These are phyloP conservation scores for Silvanus unidentatus DNA, from an alignment of 2,888 invertebrate species.

Conservation along the genomic window DNA sequence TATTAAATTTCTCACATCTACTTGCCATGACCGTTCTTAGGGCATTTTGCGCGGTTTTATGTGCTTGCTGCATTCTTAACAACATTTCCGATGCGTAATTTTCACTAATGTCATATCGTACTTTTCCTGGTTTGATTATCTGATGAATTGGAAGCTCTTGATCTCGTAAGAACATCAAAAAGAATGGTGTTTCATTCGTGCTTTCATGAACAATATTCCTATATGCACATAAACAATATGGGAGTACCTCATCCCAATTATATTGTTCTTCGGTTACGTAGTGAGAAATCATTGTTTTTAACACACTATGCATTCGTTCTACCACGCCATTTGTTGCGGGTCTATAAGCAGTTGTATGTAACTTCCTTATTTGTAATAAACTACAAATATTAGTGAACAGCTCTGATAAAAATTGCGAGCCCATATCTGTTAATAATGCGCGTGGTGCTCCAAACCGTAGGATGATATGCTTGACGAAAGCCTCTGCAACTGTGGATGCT, in stretches of 20 bases:
- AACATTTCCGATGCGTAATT: slow-evolving; percentile 10
- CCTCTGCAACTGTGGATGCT: slow-evolving; percentile 16
- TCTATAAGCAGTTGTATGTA: slow-evolving; percentile 28
- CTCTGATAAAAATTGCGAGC: slow-evolving; percentile 25
- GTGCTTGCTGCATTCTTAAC: slow-evolving; percentile 4
- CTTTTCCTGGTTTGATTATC: slow-evolving; percentile 10
- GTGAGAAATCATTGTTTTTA: slow-evolving; percentile 28
- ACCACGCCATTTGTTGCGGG: slow-evolving; percentile 32
- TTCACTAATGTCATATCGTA: slow-evolving; percentile 11
- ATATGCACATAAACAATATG: slow-evolving; percentile 25
- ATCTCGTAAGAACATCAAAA: slow-evolving; percentile 22
- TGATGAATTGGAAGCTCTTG: slow-evolving; percentile 20
- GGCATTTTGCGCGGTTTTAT: slow-evolving; percentile 1
- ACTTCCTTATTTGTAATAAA: slow-evolving; percentile 21
- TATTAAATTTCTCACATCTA: slow-evolving; percentile 3
- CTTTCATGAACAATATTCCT: slow-evolving; percentile 17
- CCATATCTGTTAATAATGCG: slow-evolving; percentile 30
- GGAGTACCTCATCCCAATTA: slow-evolving; percentile 31
- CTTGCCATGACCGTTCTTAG: neutral
- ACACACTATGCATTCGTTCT: slow-evolving; percentile 28
- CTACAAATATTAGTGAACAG: slow-evolving; percentile 25
- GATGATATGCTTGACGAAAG: slow-evolving; percentile 16
- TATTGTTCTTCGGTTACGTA: slow-evolving; percentile 21
- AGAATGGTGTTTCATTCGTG: slow-evolving; percentile 21
- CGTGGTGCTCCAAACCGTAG: slow-evolving; percentile 17